Evolutionary conservation across 2,797 vertebrate genomes (phyloP), one percentile per base, ranked within the genome.

Genomic region (Cyclura pinguis): DNA sequence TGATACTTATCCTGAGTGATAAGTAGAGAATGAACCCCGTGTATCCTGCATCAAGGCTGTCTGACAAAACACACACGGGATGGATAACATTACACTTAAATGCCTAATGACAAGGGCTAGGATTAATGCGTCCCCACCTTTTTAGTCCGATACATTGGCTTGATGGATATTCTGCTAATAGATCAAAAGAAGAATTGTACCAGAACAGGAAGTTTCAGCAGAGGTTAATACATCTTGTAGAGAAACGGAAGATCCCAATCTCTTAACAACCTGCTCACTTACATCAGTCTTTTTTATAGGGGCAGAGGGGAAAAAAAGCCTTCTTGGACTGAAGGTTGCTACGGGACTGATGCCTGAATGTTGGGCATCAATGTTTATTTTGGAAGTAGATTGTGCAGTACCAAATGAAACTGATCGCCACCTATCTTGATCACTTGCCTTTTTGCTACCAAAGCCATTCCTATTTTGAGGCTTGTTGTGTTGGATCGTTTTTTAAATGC

Each of bases 91-190:
- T 97, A 97, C 97, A 97, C 94, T 97, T 97, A 97, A 98, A 97
- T 95, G 96, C 96, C 97, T 98, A 97, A 97, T 95, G 94, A 96
- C 96, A 95, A 95, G 90, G 96, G 96, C 95, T 95, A 94, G 97
- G 96, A 97, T 96, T 97, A 97, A 98, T 97, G 97, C 95, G 94
- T 96, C 97, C 97, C 93, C 91, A 91, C 93, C 95, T 94, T 95
- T 85, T 91, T 88, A 89, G 93, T 82, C 93, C 94, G 96, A 97
- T 95, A 97, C 95, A 95, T 97, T 95, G 96, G 95, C 96, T 92
- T 94, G 96, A 97, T 96, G 96, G 95, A 97, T 96, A 97, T 97
- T 97, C 95, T 93, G 78, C 96, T 98, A 98, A 98, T 98, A 97
- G 97, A 97, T 97, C 95, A 95, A 95, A 98, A 97, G 97, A 98